These are phyloP conservation scores for Rhynchonycteris naso DNA, from an alignment of 2,797 vertebrate genomes.

Conservation along the genomic window DNA sequence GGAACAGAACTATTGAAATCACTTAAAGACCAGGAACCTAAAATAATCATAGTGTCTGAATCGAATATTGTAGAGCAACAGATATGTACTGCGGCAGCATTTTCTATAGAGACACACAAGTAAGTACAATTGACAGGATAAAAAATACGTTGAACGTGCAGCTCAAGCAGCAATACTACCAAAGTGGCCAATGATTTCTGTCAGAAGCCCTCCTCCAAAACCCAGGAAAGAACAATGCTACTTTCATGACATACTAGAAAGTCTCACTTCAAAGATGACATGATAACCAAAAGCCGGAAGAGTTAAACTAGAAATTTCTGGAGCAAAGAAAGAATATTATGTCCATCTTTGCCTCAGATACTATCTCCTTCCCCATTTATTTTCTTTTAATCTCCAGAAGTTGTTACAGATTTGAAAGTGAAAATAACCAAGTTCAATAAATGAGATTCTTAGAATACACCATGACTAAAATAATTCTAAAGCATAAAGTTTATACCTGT, in stretches of 20 bases:
- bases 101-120: neutral
- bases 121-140: neutral
- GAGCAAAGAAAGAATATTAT: neutral
- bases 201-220: neutral
- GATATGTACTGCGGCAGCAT: neutral
- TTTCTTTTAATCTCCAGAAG: neutral
- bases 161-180: neutral
- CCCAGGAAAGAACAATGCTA: neutral
- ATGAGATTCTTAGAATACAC: neutral
- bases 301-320: neutral
- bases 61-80: neutral
- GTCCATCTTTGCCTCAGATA: neutral
- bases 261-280: neutral
- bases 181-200: neutral
- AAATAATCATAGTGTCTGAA: neutral
- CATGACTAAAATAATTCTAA: neutral
- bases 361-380: neutral
- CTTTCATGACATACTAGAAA: neutral
- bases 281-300: constrained; percentile 8
- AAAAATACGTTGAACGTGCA: neutral
- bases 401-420: neutral
- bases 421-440: neutral
- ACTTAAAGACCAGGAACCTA: neutral
- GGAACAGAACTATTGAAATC: neutral
- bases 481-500: neutral